phyloP scores from a whole-genome alignment of 2,113 vertebrate genomes.

The Odocoileus virginianus region DNA sequence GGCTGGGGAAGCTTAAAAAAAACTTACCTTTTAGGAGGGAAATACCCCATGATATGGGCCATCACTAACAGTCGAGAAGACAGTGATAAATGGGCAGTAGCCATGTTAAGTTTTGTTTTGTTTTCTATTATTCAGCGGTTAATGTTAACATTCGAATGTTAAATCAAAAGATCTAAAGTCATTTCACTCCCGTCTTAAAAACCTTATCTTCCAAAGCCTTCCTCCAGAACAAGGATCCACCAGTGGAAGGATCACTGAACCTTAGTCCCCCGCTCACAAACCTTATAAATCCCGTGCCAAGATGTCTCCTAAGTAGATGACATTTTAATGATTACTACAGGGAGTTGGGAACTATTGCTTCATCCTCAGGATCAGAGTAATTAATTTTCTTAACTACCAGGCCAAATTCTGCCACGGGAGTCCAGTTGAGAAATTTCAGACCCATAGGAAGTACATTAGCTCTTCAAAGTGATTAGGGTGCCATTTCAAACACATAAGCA shows the following conservation, averaged over 20 bases:
- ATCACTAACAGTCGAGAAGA: background rate
- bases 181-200: constrained; percentile 29
- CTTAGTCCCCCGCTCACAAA: constrained; percentile 56
- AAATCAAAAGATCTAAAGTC: constrained; percentile 43
- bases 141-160: constrained; percentile 35
- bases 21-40: background rate
- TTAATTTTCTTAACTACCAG: constrained; percentile 72
- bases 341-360: constrained; percentile 72
- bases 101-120: constrained; percentile 23
- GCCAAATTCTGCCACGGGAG: constrained; percentile 65
- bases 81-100: background rate
- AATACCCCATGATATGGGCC: background rate
- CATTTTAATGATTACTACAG: constrained; percentile 71
- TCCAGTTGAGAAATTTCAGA: constrained; percentile 62
- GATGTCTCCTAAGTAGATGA: constrained; percentile 69
- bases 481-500: constrained; percentile 57
- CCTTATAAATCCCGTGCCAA: constrained; percentile 65
- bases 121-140: constrained; percentile 31
- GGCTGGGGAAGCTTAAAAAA: background rate
- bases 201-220: constrained; percentile 50
- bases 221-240: background rate
- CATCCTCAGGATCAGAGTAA: constrained; percentile 63
- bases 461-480: constrained; percentile 64
- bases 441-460: constrained; percentile 65
- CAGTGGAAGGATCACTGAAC: constrained; percentile 57